Conservation (phyloP, 1,140 invertebrate genomes). For the Eulimnadia texana region DNA sequence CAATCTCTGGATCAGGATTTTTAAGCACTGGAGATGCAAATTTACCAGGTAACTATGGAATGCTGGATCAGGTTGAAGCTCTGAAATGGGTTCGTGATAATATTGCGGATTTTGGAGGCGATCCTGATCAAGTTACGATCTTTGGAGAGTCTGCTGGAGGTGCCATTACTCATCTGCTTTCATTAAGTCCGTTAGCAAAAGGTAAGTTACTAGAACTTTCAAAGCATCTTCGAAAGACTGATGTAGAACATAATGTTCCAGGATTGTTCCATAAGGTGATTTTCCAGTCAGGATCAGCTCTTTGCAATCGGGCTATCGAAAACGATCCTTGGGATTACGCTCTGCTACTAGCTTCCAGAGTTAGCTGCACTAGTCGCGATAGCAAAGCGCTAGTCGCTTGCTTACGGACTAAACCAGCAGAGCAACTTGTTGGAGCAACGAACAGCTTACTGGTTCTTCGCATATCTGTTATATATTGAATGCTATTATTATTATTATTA, state of each 20-base stretch:
- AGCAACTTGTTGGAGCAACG: too few relatives aligned
- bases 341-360: constrained; percentile 1
- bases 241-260: too few relatives aligned
- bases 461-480: too few relatives aligned
- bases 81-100: constrained; percentile 40
- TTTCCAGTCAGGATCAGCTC: constrained; percentile 12
- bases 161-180: too few relatives aligned
- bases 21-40: constrained; percentile 65
- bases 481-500: too few relatives aligned
- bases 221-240: too few relatives aligned
- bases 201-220: too few relatives aligned
- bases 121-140: constrained; percentile 73
- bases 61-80: constrained; percentile 82
- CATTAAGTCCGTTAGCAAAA: too few relatives aligned
- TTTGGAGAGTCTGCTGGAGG: constrained; percentile 88
- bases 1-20: constrained; percentile 66
- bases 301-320: constrained; percentile 15
- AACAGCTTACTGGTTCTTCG: too few relatives aligned
- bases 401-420: too few relatives aligned
- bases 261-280: constrained; percentile 16
- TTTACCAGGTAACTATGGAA: constrained; percentile 81
- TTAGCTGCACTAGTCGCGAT: too few relatives aligned
- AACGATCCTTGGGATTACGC: constrained; percentile 10
- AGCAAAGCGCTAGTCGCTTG: too few relatives aligned
- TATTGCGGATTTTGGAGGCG: constrained; percentile 70